Conservation (phyloP, 2,797 vertebrate species). For the Melanotaenia parkinsoni region DNA sequence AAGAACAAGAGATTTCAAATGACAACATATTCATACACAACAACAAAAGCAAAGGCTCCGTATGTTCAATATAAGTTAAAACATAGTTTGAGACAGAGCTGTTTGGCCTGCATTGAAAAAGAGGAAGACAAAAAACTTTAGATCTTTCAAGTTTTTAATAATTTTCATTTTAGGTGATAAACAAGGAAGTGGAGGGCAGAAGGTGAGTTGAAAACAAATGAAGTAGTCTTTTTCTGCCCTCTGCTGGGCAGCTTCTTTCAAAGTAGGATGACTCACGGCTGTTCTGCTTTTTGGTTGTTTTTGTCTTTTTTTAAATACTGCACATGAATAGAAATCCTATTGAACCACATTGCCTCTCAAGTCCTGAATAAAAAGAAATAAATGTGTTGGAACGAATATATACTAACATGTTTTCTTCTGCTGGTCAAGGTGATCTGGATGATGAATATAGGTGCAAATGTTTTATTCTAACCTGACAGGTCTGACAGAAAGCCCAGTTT, state of each 20-base stretch:
- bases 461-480: constrained; percentile 21
- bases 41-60: neutral
- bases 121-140: neutral
- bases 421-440: constrained; percentile 15
- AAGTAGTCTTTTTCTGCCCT: constrained; percentile 64
- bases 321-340: constrained; percentile 4
- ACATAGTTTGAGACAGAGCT: neutral
- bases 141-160: neutral
- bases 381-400: neutral
- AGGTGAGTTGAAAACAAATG: neutral
- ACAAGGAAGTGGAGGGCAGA: constrained; percentile 18
- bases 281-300: neutral
- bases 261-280: neutral
- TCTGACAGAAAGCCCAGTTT: neutral
- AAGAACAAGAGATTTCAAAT: neutral
- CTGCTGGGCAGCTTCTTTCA: constrained; percentile 65
- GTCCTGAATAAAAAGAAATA: neutral
- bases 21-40: neutral
- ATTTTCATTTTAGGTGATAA: neutral
- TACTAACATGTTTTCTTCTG: neutral
- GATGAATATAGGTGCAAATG: neutral
- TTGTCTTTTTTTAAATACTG: neutral
- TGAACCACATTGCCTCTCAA: constrained; percentile 7
- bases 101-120: neutral
- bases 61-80: neutral